Evolutionary conservation across 30 jellyfish, hydroid and myxozoan genomes (phyloP), one percentile per base, ranked within the genome.

Genomic region (Chrysaora quinquecirrha): DNA sequence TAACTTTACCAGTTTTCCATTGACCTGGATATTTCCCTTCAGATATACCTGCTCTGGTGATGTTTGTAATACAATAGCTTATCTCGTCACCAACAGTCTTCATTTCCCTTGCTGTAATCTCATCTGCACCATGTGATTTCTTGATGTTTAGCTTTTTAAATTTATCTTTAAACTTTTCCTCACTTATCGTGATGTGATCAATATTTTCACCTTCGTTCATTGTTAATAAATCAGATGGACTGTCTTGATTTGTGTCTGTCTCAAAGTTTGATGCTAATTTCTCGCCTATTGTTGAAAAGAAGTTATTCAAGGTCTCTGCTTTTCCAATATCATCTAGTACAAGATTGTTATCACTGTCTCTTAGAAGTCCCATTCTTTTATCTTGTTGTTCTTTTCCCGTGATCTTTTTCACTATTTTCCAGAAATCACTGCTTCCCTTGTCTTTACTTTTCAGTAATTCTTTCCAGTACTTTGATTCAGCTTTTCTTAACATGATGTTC

Each of bases 21-120:
- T 30, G 77, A 43, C 16, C 16, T 16, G 58, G 16, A 43, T 0
- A 33, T 32, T 0, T 0, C 33, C 72, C 28, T 4, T 60, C 72
- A 21, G 33, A 10, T n/a, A 60, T 25, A 60, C 32, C 72, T 60
- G 72, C 33, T 60, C 72, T 60, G 23, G 33, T 60, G n/a, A 60
- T 25, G 11, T 60, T 60, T 60, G 72, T 25, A n/a, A 60, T 60
- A 4, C 72, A 60, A 20, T 4, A n/a, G 28, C 72, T 25, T 25
- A 60, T 60, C 33, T 25, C 33, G 32, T 60, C 33, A 6, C 72
- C 72, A 60, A 60, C 72, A n/a, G n/a, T n/a, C 23, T 60, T 60
- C 72, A 60, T 60, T 60, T 60, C 72, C 33, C 72, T 60, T 21
- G 10, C 28, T 60, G 72, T 60, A 60, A 60, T 60, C 33, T 60